These are phyloP conservation scores for Ostrea denselamellosa DNA, from an alignment of 1,140 invertebrate species.

Conservation along the genomic window DNA sequence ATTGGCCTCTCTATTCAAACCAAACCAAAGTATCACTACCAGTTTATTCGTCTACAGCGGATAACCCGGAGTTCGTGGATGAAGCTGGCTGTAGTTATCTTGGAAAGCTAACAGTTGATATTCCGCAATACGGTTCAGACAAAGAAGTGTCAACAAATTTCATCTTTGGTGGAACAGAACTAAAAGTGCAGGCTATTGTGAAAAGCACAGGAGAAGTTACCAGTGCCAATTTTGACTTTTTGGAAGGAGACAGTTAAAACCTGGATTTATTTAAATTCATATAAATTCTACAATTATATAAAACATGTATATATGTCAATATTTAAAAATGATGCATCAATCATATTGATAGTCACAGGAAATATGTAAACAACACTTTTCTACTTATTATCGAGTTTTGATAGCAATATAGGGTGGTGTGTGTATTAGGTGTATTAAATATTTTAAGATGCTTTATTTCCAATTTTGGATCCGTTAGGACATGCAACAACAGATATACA, in stretches of 20 bases:
- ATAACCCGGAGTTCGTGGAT: conserved; percentile 19
- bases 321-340: too few relatives aligned
- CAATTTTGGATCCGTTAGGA: too few relatives aligned
- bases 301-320: too few relatives aligned
- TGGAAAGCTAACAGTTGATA: conserved; percentile 37
- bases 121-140: conserved; percentile 17
- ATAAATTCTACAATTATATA: too few relatives aligned
- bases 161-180: conserved; percentile 62
- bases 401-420: too few relatives aligned
- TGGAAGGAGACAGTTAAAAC: not conserved
- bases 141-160: conserved; percentile 54
- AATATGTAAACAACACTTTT: too few relatives aligned
- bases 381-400: too few relatives aligned
- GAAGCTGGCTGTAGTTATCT: conserved; percentile 26
- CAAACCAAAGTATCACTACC: conserved; percentile 35
- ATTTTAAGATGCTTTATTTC: too few relatives aligned
- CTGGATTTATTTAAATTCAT: too few relatives aligned
- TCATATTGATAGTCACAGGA: too few relatives aligned
- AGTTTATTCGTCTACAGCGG: conserved; percentile 1
- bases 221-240: conserved; percentile 59
- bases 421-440: too few relatives aligned
- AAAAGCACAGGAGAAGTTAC: conserved; percentile 46
- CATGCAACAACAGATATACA: too few relatives aligned
- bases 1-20: conserved; percentile 22
- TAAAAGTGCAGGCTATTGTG: conserved; percentile 57